A percentile compares a stretch with the other conserved stretches of the same genome.
Conservation (phyloP, 2,888 invertebrate species). For the Latrodectus hesperus region DNA sequence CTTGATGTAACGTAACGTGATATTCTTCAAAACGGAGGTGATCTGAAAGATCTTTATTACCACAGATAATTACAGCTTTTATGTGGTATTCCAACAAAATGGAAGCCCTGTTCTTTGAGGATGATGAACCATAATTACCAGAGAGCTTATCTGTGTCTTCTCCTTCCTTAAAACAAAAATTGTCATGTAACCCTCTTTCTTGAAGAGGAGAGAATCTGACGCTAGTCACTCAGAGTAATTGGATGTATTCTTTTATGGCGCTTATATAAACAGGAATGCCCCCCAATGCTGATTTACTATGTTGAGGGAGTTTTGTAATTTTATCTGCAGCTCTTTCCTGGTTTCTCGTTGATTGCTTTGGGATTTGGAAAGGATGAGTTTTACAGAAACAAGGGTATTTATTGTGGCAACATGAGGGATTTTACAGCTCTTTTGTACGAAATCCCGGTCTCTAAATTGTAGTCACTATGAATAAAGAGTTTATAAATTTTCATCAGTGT, state of each 20-base stretch:
- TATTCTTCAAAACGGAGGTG: too few species aligned
- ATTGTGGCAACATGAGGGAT: too few species aligned
- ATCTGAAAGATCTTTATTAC: too few species aligned
- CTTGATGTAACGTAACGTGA: too few species aligned
- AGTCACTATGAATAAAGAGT: too few species aligned
- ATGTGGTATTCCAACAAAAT: too few species aligned
- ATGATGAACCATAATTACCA: slow-evolving; percentile 36
- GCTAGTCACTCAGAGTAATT: background rate
- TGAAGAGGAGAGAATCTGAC: background rate
- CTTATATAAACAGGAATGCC: background rate
- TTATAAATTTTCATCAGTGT: too few species aligned
- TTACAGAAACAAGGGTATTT: too few species aligned
- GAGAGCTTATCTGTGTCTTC: slow-evolving; percentile 26
- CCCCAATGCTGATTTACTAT: background rate
- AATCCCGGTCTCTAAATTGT: too few species aligned
- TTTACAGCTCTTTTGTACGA: too few species aligned
- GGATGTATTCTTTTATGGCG: background rate
- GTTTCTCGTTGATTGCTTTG: background rate
- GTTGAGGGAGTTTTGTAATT: background rate
- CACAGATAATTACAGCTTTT: too few species aligned
- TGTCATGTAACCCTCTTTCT: background rate
- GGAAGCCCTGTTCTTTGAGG: background rate
- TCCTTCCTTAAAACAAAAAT: background rate
- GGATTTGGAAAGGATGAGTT: background rate
- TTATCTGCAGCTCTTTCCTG: background rate